Percentiles rank a stretch among this genome's conserved stretches.
Conservation (phyloP, 35 echinoderm and acorn worm genomes). For the Amphiura filiformis region DNA sequence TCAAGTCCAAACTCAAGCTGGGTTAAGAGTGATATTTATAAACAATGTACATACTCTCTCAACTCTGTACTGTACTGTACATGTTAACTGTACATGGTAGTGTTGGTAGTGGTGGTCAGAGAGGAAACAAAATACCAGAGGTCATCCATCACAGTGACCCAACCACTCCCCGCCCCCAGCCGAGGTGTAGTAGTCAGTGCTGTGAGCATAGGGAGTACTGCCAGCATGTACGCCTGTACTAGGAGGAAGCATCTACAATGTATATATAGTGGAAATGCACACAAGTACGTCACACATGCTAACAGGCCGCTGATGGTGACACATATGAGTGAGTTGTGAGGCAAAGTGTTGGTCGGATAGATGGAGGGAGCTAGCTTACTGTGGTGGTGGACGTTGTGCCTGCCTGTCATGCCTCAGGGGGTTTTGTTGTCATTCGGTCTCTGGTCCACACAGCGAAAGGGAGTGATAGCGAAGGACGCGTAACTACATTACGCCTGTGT, state of each 20-base stretch:
- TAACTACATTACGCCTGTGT: neutral
- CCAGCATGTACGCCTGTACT: too few species aligned
- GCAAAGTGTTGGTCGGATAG: too few species aligned
- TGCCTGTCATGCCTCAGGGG: neutral
- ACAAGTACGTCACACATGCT: too few species aligned
- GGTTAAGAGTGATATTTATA: neutral
- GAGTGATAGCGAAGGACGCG: neutral
- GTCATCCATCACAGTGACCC: neutral
- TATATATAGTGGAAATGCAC: too few species aligned
- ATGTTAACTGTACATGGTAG: neutral
- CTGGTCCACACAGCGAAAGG: neutral
- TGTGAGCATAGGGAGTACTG: too few species aligned
- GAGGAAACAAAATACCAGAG: neutral
- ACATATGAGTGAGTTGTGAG: too few species aligned
- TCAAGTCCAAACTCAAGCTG: neutral
- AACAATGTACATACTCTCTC: neutral
- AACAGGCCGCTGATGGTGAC: too few species aligned
- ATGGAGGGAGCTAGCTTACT: too few species aligned
- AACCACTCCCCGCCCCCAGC: conserved; percentile 4
- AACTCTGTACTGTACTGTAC: neutral
- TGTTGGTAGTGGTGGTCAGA: neutral
- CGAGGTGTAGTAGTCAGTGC: neutral
- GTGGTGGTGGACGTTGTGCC: neutral
- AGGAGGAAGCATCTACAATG: too few species aligned
- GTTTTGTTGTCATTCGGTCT: neutral